Base-by-base conservation (phyloP, 2,888 invertebrate genomes). In the Leistus spinibarbis region DNA sequence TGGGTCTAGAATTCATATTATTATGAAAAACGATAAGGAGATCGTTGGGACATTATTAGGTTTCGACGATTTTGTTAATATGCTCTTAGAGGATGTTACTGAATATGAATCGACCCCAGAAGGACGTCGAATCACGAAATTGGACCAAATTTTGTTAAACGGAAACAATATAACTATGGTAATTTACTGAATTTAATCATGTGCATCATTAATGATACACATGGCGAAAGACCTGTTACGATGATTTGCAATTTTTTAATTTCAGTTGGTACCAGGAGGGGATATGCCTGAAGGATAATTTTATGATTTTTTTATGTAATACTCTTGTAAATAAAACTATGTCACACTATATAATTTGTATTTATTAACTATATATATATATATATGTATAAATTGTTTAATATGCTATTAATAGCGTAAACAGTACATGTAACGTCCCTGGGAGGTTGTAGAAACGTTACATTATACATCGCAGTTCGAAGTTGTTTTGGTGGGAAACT, bases 11-110 rank as follows among this genome's bases (percentile, higher is more conserved):
- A 99, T 99, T 82, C 99, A 99, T 86, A 99, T 99, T 23, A 98
- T 99, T 78, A 99, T 99, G 99, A 99, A 99, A 87, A 98, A 98
- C 85, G 99, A 99, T 85, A 99, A 98, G 86, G 99, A 99, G 90
- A 97, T 99, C 86, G 98, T 99, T 10, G 99, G 99, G 77, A 99
- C 98, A 0, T 86, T 99, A 67, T 89, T 97, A 78, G 99, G 99
- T 5, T 99, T 99, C 85, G 99, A 99, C 85, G 98, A 98, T 86
- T 99, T 98, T 85, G 98, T 99, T 40, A 99, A 99, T 85, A 99
- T 99, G 98, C 89, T 99, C 67, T 85, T 99, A 78, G 98, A 98
- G 84, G 98, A 99, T 88, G 98, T 98, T 2, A 97, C 96, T 0
- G 98, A 98, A 87, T 98, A 97, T 83, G 99, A 99, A 88, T 96